Evolutionary conservation across 2,113 vertebrate genomes (phyloP), one percentile per base, ranked within the genome.

Genomic region (Epinephelus fuscoguttatus): DNA sequence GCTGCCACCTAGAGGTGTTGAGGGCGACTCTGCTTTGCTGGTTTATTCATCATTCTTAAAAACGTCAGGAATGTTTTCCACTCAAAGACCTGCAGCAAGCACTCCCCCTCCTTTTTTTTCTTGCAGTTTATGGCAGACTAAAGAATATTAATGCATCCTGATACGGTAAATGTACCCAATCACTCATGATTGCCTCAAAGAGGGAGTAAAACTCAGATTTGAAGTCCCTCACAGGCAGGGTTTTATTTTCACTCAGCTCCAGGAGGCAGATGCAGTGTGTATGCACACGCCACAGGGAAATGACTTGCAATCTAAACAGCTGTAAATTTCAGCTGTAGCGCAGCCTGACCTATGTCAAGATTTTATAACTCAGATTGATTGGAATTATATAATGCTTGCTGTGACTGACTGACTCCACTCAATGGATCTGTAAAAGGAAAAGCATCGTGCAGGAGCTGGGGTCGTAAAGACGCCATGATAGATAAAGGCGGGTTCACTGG

Each of bases 351-450:
- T 61, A 60, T 88, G 87, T 91, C 91, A 87, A 85, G 88, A 85
- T 91, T 93, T 94, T 93, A 95, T 89, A 92, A 88, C 91, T 88
- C 85, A 78, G 89, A 94, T 93, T 93, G 91, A 94, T 94, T 89
- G 80, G 84, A 88, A 91, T 92, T 92, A 88, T 92, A 93, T 92
- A 89, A 91, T 52, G 80, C 70, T 78, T 62, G 77, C 88, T 30
- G 57, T 90, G 92, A 92, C 85, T 82, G 91, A 89, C 85, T 86
- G 89, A 85, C 61, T 92, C 89, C 76, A 75, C 89, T 92, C 85
- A 89, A 88, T 90, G 89, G 86, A 74, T 89, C 83, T 76, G 81
- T 88, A 75, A 91, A 89, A 84, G 84, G 72, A 66, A 84, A 88
- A 85, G 81, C 75, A 70, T 83, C 67, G 19, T 56, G 81, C 82